Evolutionary conservation across 2,888 invertebrate species (phyloP), one percentile per base, ranked within the genome.

Genomic region (Homarus gammarus): DNA sequence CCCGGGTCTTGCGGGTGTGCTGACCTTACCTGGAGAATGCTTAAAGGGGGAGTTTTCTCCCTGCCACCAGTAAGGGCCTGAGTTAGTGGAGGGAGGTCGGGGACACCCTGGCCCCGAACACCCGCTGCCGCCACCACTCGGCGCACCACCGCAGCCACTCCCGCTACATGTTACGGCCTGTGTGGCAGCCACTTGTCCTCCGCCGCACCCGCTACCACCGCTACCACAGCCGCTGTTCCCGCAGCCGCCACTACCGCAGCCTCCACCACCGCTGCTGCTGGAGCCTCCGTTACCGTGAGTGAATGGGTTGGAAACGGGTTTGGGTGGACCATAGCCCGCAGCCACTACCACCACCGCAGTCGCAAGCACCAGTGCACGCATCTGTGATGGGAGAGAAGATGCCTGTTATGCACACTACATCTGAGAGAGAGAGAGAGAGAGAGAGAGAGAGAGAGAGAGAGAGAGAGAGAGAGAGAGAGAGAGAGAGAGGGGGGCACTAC

Each of bases 61-160:
- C 51, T 40, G 38, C 89, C 89, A 89, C 89, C 89, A 89, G 89
- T 89, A 89, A 8, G 64, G 33, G 12, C 73, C 81, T 15, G 81
- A 49, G 27, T 6, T 15, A 3, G 27, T 8, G 0, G 51, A 12
- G 1, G 78, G n/a, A 12, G 64, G 38, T 40, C 27, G 38, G 61
- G 61, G 15, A 40, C 72, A 36, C n/a, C 68, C 44, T 38, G 81
- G 77, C 31, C 81, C 75, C 27, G 72, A 38, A 15, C 75, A 64
- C 0, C 72, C 72, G 22, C 77, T 31, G 8, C 86, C 77, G n/a
- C 77, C 84, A 38, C 72, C 22, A 22, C 70, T 68, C 70, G 44
- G 22, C 51, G 61, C 51, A n/a, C 79, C 78, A 31, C 73, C 79
- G 18, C 79, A 64, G 33, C 75, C 40, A 10, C 61, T 36, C 12